Evolutionary conservation across 2,888 invertebrate species (phyloP).

Genomic region (Dasypogon diadema): DNA sequence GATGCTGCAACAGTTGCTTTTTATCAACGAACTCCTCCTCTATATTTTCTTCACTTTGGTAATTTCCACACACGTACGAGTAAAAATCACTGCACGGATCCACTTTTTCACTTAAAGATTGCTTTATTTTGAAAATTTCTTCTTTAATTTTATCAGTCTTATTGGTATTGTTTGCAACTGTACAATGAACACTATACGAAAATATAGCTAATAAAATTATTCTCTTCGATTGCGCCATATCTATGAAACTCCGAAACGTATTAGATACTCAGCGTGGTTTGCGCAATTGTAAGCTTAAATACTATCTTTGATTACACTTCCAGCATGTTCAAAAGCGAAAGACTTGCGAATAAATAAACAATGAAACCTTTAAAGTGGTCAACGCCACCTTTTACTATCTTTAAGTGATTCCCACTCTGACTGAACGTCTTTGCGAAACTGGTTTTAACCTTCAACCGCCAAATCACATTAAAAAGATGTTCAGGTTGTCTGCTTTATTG

Average conservation of each 20-base stretch:
- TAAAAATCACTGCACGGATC: constrained; percentile 23
- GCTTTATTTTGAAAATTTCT: not conserved
- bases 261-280: too few species aligned
- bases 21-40: constrained; percentile 57
- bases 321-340: too few species aligned
- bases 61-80: constrained; percentile 18
- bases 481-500: too few species aligned
- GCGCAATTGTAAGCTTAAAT: too few species aligned
- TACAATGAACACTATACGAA: too few species aligned
- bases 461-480: not conserved
- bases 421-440: not conserved
- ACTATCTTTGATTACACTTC: too few species aligned
- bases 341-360: not conserved
- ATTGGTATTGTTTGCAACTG: not conserved
- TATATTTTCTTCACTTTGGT: not conserved
- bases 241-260: too few species aligned
- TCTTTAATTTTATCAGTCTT: not conserved
- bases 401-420: not conserved
- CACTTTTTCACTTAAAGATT: not conserved
- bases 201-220: too few species aligned
- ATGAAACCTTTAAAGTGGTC: not conserved
- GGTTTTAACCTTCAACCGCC: not conserved
- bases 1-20: constrained; percentile 61
- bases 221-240: too few species aligned
- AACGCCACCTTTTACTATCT: not conserved